Evolutionary conservation across 1,140 invertebrate species (phyloP), one percentile per base, ranked within the genome.

Genomic region (Pseudomyrmex cubaensis): DNA sequence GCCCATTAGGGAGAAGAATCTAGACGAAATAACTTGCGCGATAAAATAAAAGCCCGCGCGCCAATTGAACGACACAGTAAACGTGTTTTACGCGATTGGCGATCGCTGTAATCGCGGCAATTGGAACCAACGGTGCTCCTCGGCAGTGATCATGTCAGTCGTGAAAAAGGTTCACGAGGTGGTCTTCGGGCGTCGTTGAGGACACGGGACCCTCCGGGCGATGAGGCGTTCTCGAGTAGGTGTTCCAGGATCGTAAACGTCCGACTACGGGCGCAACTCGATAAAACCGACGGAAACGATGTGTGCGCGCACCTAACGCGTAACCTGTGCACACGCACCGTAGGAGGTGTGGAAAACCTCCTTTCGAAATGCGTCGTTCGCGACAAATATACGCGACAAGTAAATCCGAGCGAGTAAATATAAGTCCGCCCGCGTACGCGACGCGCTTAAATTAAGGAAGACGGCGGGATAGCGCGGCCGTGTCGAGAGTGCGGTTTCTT

Each of bases 161-260:
- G 15, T 46, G 62, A 76, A 56, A 48, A 48, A 57, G 17, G 56
- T 76, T 80, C 85, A 59, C 69, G 44, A 54, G 22, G 63, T 48
- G 61, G 73, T 76, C 52, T 61, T 5, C 4, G 35, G 35, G 12
- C 46, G 50, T 35, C 59, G 73, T 54, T 25, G 67, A 84, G 17
- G 59, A 52, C 35, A 7, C 54, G 35, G 50, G 64, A 86, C 82
- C 35, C 66, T 63, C 63, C 73, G 64, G n/a, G 70, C 76, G 67
- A 64, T 77, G 73, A 72, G 59, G 63, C 50, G 17, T 64, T 69
- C 52, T 59, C 76, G 82, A 90, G 89, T 90, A 90, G 89, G 86
- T 90, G 89, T 90, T 66, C 66, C 61, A 84, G 9, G 89, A 83
- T 87, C 89, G 89, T 90, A 88, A 90, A 90, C 82, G 82, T 88